Percentiles rank a stretch among this genome's conserved stretches.
Evolutionary conservation across 2,888 invertebrate genomes (phyloP).

Genomic region (Apotomis betuletana): DNA sequence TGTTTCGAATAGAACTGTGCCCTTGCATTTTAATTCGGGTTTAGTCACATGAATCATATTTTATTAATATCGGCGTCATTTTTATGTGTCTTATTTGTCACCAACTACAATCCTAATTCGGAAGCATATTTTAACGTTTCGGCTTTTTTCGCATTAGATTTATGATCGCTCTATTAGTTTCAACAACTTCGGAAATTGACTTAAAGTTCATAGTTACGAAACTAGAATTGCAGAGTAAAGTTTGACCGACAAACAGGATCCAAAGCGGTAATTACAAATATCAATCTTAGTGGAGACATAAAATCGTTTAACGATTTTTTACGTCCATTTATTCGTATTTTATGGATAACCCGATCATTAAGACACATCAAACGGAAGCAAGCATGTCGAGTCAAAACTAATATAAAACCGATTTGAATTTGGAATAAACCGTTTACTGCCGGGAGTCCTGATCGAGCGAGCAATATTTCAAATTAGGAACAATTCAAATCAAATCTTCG

Average conservation of each 20-base stretch:
- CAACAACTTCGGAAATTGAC: constrained; percentile 10
- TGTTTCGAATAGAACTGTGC: constrained; percentile 75
- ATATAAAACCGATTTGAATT: constrained; percentile 71
- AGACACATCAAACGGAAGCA: constrained; percentile 75
- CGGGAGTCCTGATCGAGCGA: constrained; percentile 65
- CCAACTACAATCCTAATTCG: constrained; percentile 14
- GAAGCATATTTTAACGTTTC: constrained; percentile 13
- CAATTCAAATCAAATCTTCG: constrained; percentile 83
- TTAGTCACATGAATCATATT: constrained; percentile 53
- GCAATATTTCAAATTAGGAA: constrained; percentile 81
- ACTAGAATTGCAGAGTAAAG: constrained; percentile 14
- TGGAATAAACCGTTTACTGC: constrained; percentile 60
- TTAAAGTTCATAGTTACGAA: constrained; percentile 30
- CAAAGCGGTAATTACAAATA: constrained; percentile 50
- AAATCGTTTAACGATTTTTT: constrained; percentile 67
- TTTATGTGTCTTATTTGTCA: constrained; percentile 34
- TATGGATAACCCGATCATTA: constrained; percentile 67
- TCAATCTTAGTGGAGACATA: constrained; percentile 68
- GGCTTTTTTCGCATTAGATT: constrained; percentile 22
- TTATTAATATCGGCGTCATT: constrained; percentile 28
- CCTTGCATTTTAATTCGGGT: constrained; percentile 77
- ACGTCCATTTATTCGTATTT: constrained; percentile 64
- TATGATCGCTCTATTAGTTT: constrained; percentile 17
- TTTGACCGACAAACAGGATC: constrained; percentile 31
- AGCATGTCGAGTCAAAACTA: constrained; percentile 65